Base-by-base conservation (phyloP, 2,797 vertebrate genomes). In the Amblyopsis hoosieri region DNA sequence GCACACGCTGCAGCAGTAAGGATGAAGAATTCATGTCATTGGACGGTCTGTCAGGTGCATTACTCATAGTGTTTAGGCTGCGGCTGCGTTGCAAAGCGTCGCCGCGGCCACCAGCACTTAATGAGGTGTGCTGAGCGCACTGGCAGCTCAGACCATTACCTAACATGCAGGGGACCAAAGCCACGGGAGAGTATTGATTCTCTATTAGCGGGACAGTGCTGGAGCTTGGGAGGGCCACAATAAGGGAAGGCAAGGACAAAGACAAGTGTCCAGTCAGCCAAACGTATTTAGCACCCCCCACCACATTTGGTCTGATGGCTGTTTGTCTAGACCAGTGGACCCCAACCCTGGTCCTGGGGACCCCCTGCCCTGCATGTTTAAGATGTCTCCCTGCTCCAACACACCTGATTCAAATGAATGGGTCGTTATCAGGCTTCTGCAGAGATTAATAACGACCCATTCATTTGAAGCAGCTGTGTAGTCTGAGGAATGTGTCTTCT, bases 81-180 rank as follows among this genome's bases (percentile, higher is more conserved):
- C 8, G 12, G 67, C 37, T 64, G 71, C 58, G 37, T 67, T 69
- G 71, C 57, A 74, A 78, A 79, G 78, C 53, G 63, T 60, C 76
- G 75, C 67, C 63, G 64, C 75, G 75, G 73, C 76, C 67, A 81
- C 74, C 75, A 73, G 75, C 63, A 82, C 69, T 80, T 88, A 87
- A 90, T 88, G 88, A 88, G 81, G 81, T 82, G 85, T 87, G 81
- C 68, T 76, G 74, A 75, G 67, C 64, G 69, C 76, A 70, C 62
- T 64, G 79, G 75, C 83, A 79, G 76, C 72, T 69, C 82, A 75
- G 72, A 82, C 82, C 70, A 75, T 85, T 85, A 86, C 80, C 78
- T 76, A 73, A 79, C 78, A 62, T 67, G 58, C 77, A 77, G 70
- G 64, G 66, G 71, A 68, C 79, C 68, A 78, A 81, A 81, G 72